Evolutionary conservation across 2,888 invertebrate species (phyloP), one percentile per base, ranked within the genome.

Genomic region (Lottia scabra): DNA sequence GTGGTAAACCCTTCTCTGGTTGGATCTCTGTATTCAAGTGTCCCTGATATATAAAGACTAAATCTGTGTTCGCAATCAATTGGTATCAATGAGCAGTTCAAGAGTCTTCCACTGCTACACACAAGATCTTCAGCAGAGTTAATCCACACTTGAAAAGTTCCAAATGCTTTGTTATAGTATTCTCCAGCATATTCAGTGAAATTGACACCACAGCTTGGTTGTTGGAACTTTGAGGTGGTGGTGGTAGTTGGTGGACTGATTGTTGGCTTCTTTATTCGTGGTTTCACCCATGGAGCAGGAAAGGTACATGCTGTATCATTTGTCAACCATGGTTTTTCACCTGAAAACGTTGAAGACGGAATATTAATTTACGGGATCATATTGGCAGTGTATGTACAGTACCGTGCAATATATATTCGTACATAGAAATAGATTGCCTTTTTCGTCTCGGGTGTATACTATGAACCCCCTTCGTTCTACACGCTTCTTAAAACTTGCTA

Each of bases 141-240:
- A 6, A 65, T 19, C 44, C 44, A 66, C 15, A 70, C 45, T 16
- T 48, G 56, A 48, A 70, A 56, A 10, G 65, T 66, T 4, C 70
- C 70, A 43, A 70, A 70, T 2, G 65, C 70, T 19, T 62, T 65
- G 63, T 70, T 65, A 23, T 46, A 23, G 44, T 70, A 70, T 5
- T 43, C 62, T 2, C 70, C 70, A 2, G 56, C 12, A 43, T 70
- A 70, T 16, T 66, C 38, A n/a, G 65, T 62, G 19, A 45, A 15
- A 44, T 70, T 70, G 4, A 62, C 38, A n/a, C 16, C 30, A 26
- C 43, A 23, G 16, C 23, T 38, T 26, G 65, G 65, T 16, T 70
- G 30, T 43, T 26, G 38, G 2, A 43, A 48, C 26, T 27, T 19
- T 15, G 48, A 8, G 38, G 63, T 43, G 2, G 63, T 43, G 2